A percentile compares a stretch with the other conserved stretches of the same genome.
Conservation (phyloP, 2,113 vertebrate genomes). For the Heterotis niloticus region DNA sequence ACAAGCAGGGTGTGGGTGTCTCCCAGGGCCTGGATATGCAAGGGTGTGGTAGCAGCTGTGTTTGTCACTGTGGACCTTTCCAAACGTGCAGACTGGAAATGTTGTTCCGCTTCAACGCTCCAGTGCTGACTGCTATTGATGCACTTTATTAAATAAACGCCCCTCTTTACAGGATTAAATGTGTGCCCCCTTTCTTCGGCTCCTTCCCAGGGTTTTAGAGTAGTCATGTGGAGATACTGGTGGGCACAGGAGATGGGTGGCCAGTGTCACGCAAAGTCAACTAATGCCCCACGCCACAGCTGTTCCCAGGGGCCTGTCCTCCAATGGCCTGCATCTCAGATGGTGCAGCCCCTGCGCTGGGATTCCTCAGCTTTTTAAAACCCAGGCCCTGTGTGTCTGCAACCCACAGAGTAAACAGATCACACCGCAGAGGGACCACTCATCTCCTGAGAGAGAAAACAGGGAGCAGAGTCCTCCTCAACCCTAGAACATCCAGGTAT, state of each 20-base stretch:
- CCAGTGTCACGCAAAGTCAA: conserved; percentile 32
- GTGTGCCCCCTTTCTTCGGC: conserved; percentile 18
- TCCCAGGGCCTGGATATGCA: neutral
- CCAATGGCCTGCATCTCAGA: conserved; percentile 62
- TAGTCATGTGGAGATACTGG: neutral
- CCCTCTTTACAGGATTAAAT: conserved; percentile 69
- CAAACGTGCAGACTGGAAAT: conserved; percentile 44
- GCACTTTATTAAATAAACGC: conserved; percentile 63
- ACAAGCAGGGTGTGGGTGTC: neutral
- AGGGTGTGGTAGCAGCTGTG: conserved; percentile 59
- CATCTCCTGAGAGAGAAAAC: neutral
- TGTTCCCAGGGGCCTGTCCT: conserved; percentile 46
- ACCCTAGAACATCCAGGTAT: neutral
- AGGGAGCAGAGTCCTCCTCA: neutral
- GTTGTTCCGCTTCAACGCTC: conserved; percentile 43
- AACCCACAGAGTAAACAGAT: conserved; percentile 29
- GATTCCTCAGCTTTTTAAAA: conserved; percentile 55
- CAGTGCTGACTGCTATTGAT: conserved; percentile 48
- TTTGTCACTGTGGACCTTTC: conserved; percentile 49
- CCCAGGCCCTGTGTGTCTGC: conserved; percentile 8
- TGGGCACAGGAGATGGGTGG: neutral
- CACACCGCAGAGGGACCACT: conserved; percentile 19
- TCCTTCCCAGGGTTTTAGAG: conserved; percentile 19
- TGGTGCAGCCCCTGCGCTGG: conserved; percentile 44
- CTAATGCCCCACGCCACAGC: conserved; percentile 61